Conservation (phyloP, 2,113 vertebrate genomes). For the Pundamilia nyererei region DNA sequence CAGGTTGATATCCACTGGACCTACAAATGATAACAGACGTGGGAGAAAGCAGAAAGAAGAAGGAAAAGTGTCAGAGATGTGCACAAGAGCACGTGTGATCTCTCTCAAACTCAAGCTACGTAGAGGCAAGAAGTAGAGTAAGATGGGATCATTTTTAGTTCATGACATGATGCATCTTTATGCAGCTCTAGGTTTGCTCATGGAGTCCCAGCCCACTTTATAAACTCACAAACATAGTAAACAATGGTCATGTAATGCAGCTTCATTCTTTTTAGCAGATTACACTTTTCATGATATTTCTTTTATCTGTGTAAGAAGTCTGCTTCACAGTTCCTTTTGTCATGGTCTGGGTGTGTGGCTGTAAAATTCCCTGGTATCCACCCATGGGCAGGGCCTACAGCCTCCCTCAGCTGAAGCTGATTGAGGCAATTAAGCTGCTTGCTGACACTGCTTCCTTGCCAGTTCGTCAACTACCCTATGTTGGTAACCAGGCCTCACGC, state of each 20-base stretch:
- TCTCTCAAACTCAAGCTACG: neutral
- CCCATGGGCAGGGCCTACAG: too few relatives aligned
- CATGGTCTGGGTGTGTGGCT: accelerated
- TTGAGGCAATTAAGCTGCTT: too few relatives aligned
- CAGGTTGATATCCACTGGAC: slow-evolving; percentile 80
- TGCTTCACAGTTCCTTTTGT: neutral
- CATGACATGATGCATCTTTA: neutral
- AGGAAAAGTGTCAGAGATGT: neutral
- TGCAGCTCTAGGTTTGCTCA: neutral
- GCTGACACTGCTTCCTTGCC: too few relatives aligned
- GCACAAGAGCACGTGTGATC: neutral
- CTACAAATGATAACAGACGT: slow-evolving; percentile 55
- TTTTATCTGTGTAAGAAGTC: neutral
- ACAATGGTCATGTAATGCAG: neutral
- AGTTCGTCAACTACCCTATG: too few relatives aligned
- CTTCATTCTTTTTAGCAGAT: neutral
- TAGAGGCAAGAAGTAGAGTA: neutral
- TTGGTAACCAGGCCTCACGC: too few relatives aligned
- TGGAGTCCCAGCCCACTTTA: neutral
- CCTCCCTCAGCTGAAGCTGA: too few relatives aligned
- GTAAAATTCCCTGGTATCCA: neutral
- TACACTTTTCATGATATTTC: neutral
- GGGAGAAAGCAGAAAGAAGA: neutral
- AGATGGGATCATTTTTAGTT: neutral
- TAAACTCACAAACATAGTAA: neutral